These are phyloP conservation scores for Urocitellus parryii DNA, from an alignment of 2,113 vertebrate genomes.

Conservation along the genomic window DNA sequence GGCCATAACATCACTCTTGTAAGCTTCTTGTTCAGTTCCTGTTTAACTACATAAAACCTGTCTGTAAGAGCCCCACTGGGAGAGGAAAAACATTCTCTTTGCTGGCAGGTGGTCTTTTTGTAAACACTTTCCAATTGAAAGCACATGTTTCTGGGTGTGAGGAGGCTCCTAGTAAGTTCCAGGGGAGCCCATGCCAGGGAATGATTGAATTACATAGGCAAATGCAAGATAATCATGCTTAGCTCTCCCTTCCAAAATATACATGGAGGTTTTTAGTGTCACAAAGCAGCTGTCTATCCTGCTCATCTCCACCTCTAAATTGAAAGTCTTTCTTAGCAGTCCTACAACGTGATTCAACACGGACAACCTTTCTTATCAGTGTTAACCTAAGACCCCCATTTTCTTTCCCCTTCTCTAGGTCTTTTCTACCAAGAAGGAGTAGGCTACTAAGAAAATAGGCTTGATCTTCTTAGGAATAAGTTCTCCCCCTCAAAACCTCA, in stretches of 20 bases:
- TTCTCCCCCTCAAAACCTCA: not conserved
- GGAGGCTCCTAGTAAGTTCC: constrained; percentile 79
- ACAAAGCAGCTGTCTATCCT: not conserved
- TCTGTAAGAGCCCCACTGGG: constrained; percentile 66
- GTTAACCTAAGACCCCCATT: not conserved
- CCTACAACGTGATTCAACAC: not conserved
- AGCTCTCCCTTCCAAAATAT: constrained; percentile 18
- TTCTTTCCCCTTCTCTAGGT: not conserved
- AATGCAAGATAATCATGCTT: constrained; percentile 53
- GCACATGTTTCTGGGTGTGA: constrained; percentile 83
- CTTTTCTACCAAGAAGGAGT: not conserved
- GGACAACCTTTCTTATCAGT: not conserved
- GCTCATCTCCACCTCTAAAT: not conserved
- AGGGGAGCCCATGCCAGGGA: constrained; percentile 37
- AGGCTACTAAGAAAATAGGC: not conserved
- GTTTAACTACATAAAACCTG: constrained; percentile 80
- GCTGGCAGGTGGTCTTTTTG: constrained; percentile 86
- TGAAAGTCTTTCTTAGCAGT: not conserved
- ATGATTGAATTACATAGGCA: constrained; percentile 61
- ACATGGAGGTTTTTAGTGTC: not conserved
- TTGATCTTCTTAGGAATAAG: not conserved
- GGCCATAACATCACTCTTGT: constrained; percentile 75
- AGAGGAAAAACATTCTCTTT: constrained; percentile 75
- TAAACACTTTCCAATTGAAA: constrained; percentile 82
- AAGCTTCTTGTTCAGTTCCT: constrained; percentile 64